Evolutionary conservation across 1,140 invertebrate genomes (phyloP).

Genomic region (Pseudobourletiella spinata): DNA sequence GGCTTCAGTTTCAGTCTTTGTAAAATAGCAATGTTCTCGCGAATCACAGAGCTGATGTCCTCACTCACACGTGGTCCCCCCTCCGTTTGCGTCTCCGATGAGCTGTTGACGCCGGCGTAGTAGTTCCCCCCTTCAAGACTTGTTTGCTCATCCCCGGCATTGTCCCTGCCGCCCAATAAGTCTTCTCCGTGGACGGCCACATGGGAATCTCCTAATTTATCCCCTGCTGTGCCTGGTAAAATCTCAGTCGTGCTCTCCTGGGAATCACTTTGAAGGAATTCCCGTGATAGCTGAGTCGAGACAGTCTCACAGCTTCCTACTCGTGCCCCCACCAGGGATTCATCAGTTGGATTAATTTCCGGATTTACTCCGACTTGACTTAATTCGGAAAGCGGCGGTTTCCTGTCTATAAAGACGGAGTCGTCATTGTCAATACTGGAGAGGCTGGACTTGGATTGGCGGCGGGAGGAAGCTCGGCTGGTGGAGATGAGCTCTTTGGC

Average conservation of each 20-base stretch:
- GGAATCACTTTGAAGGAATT: too few species aligned
- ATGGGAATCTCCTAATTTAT: too few species aligned
- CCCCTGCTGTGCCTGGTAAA: too few species aligned
- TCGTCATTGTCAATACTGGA: constrained; percentile 15
- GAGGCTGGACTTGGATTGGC: constrained; percentile 15
- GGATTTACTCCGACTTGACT: too few species aligned
- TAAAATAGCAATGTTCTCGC: constrained; percentile 34
- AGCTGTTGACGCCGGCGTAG: too few species aligned
- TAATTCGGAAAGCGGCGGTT: too few species aligned
- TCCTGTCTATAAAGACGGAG: too few species aligned
- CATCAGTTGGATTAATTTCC: background rate
- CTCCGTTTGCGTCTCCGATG: background rate
- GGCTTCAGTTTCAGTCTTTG: constrained; percentile 36
- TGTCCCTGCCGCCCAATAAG: background rate
- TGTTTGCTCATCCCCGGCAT: background rate
- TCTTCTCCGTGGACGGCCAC: background rate
- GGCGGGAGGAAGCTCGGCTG: background rate
- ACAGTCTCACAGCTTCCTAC: background rate
- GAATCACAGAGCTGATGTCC: constrained; percentile 32
- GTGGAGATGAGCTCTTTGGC: background rate
- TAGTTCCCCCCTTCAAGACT: background rate
- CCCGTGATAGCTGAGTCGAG: too few species aligned
- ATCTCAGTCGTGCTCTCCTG: too few species aligned
- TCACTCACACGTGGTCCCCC: constrained; percentile 25
- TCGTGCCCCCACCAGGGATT: background rate